Percentiles rank a stretch among this genome's conserved stretches.
Conservation (phyloP, 1,140 invertebrate genomes). For the Colletes gigas region DNA sequence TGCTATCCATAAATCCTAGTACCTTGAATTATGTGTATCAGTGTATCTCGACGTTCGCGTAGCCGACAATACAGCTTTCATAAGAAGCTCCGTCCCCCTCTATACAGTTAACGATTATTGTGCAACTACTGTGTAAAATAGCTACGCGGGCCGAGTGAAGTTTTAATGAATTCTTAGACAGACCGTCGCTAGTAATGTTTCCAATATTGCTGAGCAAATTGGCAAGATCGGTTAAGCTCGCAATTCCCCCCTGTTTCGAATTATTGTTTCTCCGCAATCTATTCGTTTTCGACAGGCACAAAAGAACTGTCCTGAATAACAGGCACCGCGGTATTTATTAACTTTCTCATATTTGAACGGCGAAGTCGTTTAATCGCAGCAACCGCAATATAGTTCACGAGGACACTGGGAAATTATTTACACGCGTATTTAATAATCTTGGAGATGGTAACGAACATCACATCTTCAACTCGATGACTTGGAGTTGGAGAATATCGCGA, state of each 20-base stretch:
- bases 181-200: not conserved
- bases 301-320: not conserved
- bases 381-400: no score
- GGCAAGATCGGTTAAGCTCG: slow-evolving; percentile 14
- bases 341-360: not conserved
- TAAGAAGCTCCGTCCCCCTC: slow-evolving; percentile 6
- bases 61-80: slow-evolving; percentile 37
- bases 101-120: slow-evolving; percentile 9
- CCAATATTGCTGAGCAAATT: not conserved
- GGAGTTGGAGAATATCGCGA: no score
- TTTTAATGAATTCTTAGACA: not conserved
- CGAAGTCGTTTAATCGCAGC: no score
- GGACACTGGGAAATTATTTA: no score
- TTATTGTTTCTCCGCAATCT: not conserved
- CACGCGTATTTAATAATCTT: no score
- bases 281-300: not conserved
- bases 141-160: not conserved
- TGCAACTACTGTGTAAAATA: not conserved
- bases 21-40: slow-evolving; percentile 48
- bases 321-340: not conserved
- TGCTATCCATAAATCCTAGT: slow-evolving; percentile 56
- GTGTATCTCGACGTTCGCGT: slow-evolving; percentile 22
- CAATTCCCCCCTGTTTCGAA: no score
- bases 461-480: no score
- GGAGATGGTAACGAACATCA: no score